phyloP scores from a whole-genome alignment of 2,888 invertebrate species.

The Tanytarsus gracilentus region DNA sequence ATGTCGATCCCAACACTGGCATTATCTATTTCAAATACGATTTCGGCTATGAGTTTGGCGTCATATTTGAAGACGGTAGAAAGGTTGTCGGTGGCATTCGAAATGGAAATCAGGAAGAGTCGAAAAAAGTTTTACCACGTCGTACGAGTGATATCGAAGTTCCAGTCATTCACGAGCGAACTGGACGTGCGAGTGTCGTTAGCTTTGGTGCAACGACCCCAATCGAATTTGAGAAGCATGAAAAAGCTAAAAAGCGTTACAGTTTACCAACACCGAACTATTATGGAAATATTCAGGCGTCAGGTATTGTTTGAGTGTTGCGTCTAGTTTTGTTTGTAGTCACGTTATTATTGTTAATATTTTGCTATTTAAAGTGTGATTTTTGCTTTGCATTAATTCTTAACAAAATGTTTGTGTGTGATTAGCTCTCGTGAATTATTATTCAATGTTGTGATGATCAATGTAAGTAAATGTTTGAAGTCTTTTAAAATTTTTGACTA shows the following conservation, averaged over 20 bases:
- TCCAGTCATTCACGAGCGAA: conserved; percentile 57
- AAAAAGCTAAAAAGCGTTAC: conserved; percentile 41
- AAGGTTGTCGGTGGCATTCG: conserved; percentile 40
- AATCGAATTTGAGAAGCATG: conserved; percentile 50
- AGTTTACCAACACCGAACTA: conserved; percentile 40
- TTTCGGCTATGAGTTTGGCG: conserved; percentile 70
- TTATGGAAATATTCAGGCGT: conserved; percentile 45
- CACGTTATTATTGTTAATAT: background rate
- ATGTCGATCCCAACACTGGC: conserved; percentile 65
- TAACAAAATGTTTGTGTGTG: conserved; percentile 35
- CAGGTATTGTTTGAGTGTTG: conserved; percentile 38
- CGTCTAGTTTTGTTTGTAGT: conserved; percentile 3
- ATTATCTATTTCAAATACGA: conserved; percentile 74
- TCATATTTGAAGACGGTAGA: conserved; percentile 57
- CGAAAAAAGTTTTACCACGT: conserved; percentile 38
- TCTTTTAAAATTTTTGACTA: background rate
- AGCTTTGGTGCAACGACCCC: conserved; percentile 44
- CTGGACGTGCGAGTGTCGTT: conserved; percentile 31
- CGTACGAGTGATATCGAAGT: conserved; percentile 52
- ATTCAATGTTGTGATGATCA: background rate
- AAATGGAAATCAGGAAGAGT: conserved; percentile 33
- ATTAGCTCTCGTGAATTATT: background rate
- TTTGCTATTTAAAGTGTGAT: conserved; percentile 15
- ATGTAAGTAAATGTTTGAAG: background rate
- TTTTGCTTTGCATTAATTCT: conserved; percentile 29